phyloP scores from a whole-genome alignment of 2,797 vertebrate genomes.

The Sebastes nivosus region DNA sequence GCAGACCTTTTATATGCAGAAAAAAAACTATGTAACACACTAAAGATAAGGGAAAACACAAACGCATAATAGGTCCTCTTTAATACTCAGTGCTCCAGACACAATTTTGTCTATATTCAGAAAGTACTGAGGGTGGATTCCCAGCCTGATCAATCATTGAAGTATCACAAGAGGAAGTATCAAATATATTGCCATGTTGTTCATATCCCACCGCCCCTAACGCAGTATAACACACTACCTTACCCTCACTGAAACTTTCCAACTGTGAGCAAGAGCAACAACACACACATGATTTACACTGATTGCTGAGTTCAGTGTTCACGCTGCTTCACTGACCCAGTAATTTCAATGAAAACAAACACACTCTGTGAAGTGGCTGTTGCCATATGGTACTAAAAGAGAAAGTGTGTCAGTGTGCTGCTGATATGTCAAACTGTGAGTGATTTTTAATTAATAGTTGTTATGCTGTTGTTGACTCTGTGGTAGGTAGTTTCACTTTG shows the following conservation, averaged over 20 bases:
- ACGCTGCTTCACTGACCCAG: conserved; percentile 29
- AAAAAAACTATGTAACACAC: background rate
- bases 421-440: conserved; percentile 2
- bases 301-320: conserved; percentile 34
- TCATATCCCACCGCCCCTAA: background rate
- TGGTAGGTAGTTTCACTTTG: background rate
- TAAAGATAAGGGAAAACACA: background rate
- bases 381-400: conserved; percentile 20
- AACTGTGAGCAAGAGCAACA: background rate
- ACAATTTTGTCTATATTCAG: background rate
- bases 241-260: background rate
- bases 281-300: conserved; percentile 3
- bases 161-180: background rate
- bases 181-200: background rate
- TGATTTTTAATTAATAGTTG: conserved; percentile 6
- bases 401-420: background rate
- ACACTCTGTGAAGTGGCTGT: conserved; percentile 12
- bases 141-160: background rate
- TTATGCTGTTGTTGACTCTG: conserved; percentile 6
- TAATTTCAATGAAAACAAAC: conserved; percentile 45
- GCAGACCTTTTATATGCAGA: background rate
- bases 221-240: background rate
- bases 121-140: background rate
- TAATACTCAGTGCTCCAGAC: background rate
- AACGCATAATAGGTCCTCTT: background rate